Evolutionary conservation across 2,113 vertebrate species (phyloP).

Genomic region (Scopus umbretta): DNA sequence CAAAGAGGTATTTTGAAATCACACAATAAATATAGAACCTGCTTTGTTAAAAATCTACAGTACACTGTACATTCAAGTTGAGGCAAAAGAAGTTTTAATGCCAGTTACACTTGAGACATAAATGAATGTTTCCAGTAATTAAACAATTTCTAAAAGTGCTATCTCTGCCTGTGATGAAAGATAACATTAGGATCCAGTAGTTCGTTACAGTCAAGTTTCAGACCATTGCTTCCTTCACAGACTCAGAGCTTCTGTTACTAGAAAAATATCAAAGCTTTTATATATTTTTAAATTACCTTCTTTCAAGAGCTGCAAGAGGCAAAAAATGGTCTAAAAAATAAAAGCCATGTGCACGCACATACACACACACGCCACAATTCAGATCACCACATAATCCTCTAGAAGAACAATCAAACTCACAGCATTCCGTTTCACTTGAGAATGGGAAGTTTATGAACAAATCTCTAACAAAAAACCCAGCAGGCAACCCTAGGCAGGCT

Average conservation of each 20-base stretch:
- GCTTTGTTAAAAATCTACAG: slow-evolving; percentile 76
- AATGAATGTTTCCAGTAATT: slow-evolving; percentile 63
- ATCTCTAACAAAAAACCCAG: neutral
- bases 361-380: slow-evolving; percentile 32
- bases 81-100: slow-evolving; percentile 65
- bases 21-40: slow-evolving; percentile 81
- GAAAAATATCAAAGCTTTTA: slow-evolving; percentile 70
- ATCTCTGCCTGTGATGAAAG: slow-evolving; percentile 56
- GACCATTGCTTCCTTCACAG: slow-evolving; percentile 66
- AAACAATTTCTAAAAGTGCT: slow-evolving; percentile 74
- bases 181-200: slow-evolving; percentile 49
- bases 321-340: slow-evolving; percentile 43
- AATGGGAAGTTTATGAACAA: slow-evolving; percentile 18
- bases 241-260: slow-evolving; percentile 63
- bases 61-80: slow-evolving; percentile 79
- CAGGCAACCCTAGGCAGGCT: slow-evolving; percentile 14
- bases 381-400: slow-evolving; percentile 41
- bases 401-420: slow-evolving; percentile 56
- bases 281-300: slow-evolving; percentile 35
- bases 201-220: slow-evolving; percentile 37
- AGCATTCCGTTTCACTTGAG: slow-evolving; percentile 51
- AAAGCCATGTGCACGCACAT: slow-evolving; percentile 26
- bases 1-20: slow-evolving; percentile 77
- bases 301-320: slow-evolving; percentile 45
- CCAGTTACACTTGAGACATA: slow-evolving; percentile 62